Conservation (phyloP, 2,888 invertebrate species). For the Lathronympha strigana region DNA sequence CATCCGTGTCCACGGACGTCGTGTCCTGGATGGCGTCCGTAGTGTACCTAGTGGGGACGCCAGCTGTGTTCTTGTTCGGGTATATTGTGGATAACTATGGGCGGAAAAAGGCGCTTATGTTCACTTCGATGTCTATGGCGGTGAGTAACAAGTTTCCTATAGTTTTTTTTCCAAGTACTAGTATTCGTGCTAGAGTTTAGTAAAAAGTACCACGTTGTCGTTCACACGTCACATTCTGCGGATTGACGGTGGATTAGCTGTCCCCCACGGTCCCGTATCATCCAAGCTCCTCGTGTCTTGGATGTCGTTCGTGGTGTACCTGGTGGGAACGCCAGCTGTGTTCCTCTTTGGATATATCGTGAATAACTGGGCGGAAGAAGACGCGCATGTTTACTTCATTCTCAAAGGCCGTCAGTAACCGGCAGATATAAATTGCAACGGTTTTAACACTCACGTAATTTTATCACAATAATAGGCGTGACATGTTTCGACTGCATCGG, state of each 20-base stretch:
- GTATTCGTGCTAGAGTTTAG: too few species aligned
- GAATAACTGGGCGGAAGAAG: conserved; percentile 81
- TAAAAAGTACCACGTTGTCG: too few species aligned
- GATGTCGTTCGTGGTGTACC: conserved; percentile 83
- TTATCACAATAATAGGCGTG: too few species aligned
- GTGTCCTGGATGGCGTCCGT: conserved; percentile 85
- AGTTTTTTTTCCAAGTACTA: too few species aligned
- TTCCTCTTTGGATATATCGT: conserved; percentile 81
- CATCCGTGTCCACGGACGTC: conserved; percentile 70
- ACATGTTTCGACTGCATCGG: too few species aligned
- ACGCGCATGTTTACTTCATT: conserved; percentile 75
- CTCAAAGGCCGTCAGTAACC: conserved; percentile 71
- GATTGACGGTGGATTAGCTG: conserved; percentile 83
- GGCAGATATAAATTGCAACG: too few species aligned
- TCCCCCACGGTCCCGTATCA: conserved; percentile 80
- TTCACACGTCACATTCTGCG: too few species aligned
- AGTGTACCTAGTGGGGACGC: conserved; percentile 81
- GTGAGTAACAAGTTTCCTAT: too few species aligned
- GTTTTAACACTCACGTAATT: too few species aligned
- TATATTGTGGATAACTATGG: conserved; percentile 80
- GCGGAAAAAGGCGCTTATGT: conserved; percentile 77
- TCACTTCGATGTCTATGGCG: conserved; percentile 73
- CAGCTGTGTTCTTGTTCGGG: conserved; percentile 82
- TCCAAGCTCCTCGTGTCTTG: conserved; percentile 79
- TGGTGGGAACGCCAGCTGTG: conserved; percentile 82